Evolutionary conservation across 2,888 invertebrate species (phyloP).

Genomic region (Callyntrura sp.): DNA sequence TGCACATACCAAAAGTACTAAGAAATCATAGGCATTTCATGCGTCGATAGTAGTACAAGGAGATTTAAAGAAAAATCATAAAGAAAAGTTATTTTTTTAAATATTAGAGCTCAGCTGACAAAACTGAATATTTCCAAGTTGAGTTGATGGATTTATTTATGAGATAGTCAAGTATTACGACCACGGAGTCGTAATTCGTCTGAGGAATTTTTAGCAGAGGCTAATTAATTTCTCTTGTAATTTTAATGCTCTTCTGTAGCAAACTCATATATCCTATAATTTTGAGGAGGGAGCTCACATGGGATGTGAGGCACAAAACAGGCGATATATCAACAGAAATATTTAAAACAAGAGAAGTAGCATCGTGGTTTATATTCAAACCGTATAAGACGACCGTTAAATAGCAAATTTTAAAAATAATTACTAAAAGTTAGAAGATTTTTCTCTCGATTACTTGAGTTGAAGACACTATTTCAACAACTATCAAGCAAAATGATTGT

Average conservation of each 20-base stretch:
- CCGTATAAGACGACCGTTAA: conserved; percentile 4
- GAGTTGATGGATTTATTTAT: conserved; percentile 67
- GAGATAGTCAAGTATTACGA: conserved; percentile 36
- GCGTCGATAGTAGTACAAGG: neutral
- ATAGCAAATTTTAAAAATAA: neutral
- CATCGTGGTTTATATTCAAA: conserved; percentile 29
- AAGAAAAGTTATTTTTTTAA: neutral
- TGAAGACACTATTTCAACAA: conserved; percentile 24
- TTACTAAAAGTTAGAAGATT: neutral
- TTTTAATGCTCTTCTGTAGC: conserved; percentile 74
- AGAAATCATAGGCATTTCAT: conserved; percentile 5
- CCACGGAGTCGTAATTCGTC: conserved; percentile 38
- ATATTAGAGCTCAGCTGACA: conserved; percentile 7
- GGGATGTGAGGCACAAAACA: conserved; percentile 71
- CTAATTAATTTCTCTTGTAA: conserved; percentile 73
- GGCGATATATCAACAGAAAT: conserved; percentile 73
- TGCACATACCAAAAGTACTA: neutral
- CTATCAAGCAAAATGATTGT: conserved; percentile 70
- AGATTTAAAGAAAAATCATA: neutral
- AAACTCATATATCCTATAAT: conserved; percentile 66
- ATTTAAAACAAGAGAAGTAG: conserved; percentile 76
- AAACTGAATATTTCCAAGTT: conserved; percentile 5
- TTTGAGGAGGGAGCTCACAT: conserved; percentile 72
- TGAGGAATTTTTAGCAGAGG: conserved; percentile 74
- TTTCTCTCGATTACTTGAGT: neutral